Evolutionary conservation across 1,140 invertebrate species (phyloP), one percentile per base, ranked within the genome.

Genomic region (Tenebrio molitor): DNA sequence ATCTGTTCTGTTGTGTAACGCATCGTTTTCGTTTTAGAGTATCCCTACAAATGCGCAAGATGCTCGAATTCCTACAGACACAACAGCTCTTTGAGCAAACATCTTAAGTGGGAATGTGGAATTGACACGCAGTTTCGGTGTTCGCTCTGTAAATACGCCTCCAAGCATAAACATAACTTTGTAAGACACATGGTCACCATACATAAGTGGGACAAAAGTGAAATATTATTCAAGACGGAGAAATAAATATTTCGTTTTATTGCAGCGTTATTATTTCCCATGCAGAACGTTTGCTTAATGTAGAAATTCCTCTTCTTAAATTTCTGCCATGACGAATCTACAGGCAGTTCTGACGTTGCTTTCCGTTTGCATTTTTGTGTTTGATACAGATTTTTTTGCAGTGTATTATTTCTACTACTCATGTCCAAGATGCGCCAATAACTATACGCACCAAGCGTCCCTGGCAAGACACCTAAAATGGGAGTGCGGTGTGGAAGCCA

Each of bases 371-470:
- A n/a, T n/a, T n/a, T n/a, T n/a, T n/a, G n/a, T n/a, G n/a, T n/a
- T n/a, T n/a, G n/a, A n/a, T n/a, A n/a, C n/a, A n/a, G n/a, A n/a
- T n/a, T n/a, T n/a, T n/a, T n/a, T n/a, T n/a, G n/a, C n/a, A n/a
- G n/a, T n/a, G n/a, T n/a, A n/a, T n/a, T n/a, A n/a, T n/a, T n/a
- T n/a, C n/a, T n/a, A n/a, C 14, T 64, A 36, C 19, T 23, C 29
- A 19, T 90, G 89, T 79, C 82, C 83, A 3, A 82, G 80, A 14
- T 91, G 89, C 74, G 86, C 86, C 12, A 87, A 89, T 71, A n/a
- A n/a, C 79, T 81, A 25, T 90, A 90, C 81, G 7, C 87, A 88
- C 78, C 86, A 86, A 53, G 84, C 84, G 69, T 87, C 86, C 12
- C 74, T 89, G 3, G 80, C 82, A 10, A 84, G 85, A 1, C 86